Base-by-base conservation (phyloP, 1,140 invertebrate genomes). In the Drosophila elegans region DNA sequence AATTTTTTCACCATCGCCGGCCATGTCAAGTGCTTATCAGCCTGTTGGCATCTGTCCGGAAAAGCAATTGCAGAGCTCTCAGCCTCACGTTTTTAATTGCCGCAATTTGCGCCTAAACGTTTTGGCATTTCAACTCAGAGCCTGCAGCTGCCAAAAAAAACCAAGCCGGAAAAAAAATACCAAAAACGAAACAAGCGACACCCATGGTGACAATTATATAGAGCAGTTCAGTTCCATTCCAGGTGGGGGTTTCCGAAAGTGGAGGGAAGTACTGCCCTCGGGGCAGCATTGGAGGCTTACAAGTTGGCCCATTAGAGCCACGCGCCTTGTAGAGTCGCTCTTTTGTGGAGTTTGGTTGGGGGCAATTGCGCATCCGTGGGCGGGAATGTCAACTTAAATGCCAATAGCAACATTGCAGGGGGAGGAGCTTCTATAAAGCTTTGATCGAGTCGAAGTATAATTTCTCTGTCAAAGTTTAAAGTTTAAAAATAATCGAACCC, bases 171-270 rank as follows among this genome's bases (percentile, higher is more conserved):
- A 36, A 25, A 67, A 49, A 38, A 64, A 34, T 21, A 46, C 48
- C 29, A 29, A n/a, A 64, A 49, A 51, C 44, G 38, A 76, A 54
- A 52, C 53, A 69, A 78, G 49, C 80, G 69, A 81, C 84, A 89
- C 85, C 84, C 84, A 80, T 84, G 85, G 84, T 89, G 84, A 89
- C 84, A 90, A 89, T 89, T 89, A 89, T 89, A 84, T 77, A 77
- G 74, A 77, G 52, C 44, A 62, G 41, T 45, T 74, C 38, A 36
- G 48, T 54, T 44, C 51, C 38, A 11, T 13, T 52, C 9, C 61
- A 61, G 45, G 45, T 46, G 34, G 64, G 54, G 73, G 29, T 32
- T 6, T 16, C 13, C 13, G 2, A 10, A 36, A 61, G 25, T 48
- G 72, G 48, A 41, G 38, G 55, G 29, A 41, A 76, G 36, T 49